phyloP scores from a whole-genome alignment of 2,888 invertebrate genomes.

The Trissonchulus latispiculum region DNA sequence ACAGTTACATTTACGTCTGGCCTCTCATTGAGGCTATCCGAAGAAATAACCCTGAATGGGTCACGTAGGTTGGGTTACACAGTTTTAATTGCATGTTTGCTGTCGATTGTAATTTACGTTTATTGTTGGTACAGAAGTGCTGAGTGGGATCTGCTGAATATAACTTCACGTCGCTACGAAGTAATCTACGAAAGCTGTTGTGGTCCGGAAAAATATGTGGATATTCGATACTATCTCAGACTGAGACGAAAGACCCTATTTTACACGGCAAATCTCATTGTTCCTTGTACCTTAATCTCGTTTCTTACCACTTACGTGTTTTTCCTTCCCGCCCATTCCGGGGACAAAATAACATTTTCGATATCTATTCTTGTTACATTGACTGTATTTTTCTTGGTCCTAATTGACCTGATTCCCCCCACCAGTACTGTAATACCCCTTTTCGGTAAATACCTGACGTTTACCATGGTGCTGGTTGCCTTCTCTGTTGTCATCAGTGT shows the following conservation, averaged over 20 bases:
- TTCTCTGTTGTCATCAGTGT: background rate
- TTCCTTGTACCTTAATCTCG: slow-evolving; percentile 36
- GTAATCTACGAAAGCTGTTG: slow-evolving; percentile 41
- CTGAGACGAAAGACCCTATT: slow-evolving; percentile 41
- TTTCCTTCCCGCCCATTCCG: slow-evolving; percentile 16
- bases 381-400: slow-evolving; percentile 44
- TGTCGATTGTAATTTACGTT: no score
- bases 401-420: slow-evolving; percentile 38
- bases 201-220: slow-evolving; percentile 40
- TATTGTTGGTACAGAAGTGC: no score
- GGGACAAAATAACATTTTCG: slow-evolving; percentile 27
- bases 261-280: slow-evolving; percentile 37
- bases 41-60: no score
- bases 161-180: slow-evolving; percentile 36
- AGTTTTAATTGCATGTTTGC: no score
- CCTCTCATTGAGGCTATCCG: no score
- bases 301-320: slow-evolving; percentile 20
- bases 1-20: no score
- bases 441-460: slow-evolving; percentile 8
- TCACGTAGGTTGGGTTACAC: no score
- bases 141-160: slow-evolving; percentile 41
- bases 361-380: slow-evolving; percentile 43
- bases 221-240: slow-evolving; percentile 38
- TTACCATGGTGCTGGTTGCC: slow-evolving; percentile 12
- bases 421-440: slow-evolving; percentile 32